Evolutionary conservation across 2,113 vertebrate species (phyloP), one percentile per base, ranked within the genome.

Genomic region (Burhinus oedicnemus): DNA sequence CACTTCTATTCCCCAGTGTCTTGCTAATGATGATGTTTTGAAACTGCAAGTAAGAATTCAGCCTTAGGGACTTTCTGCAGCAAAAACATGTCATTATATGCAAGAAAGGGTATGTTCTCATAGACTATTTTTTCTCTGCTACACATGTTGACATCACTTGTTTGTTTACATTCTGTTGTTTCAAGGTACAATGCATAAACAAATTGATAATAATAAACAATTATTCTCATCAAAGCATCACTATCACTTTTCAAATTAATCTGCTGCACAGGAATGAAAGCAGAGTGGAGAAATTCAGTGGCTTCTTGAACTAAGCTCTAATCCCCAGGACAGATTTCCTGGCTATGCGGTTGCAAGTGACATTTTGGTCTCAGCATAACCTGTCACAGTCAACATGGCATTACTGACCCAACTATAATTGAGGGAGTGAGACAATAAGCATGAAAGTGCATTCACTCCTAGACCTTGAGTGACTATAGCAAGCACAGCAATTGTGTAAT

Each of bases 21-120:
- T 89, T 88, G 36, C 94, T 96, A 93, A 96, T 94, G 70, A 95
- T 61, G 86, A 55, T 96, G 95, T 96, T 95, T 95, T 95, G 85
- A 86, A 96, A 89, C 82, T 86, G 60, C 81, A 82, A 90, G 81
- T 82, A 90, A 87, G 66, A 95, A 94, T 82, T 85, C 55, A 95
- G 88, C 91, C 96, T 92, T 79, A 93, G 93, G 95, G 95, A 95
- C 55, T 95, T 96, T 89, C 57, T 89, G 52, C 49, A 90, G 66
- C 85, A 96, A 97, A 94, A 97, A 93, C 93, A 94, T 97, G 57
- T 97, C 68, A 97, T 98, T 97, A 97, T 96, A 85, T 90, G 62
- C 80, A 93, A 88, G 81, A 96, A 95, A 88, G 49, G 81, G 38
- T 95, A 94, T 90, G 76, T 70, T 95, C 85, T 96, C 70, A 77